A percentile compares a stretch with the other conserved stretches of the same genome.
phyloP scores from a whole-genome alignment of 1,140 invertebrate genomes.

The Lysiphlebus fabarum region DNA sequence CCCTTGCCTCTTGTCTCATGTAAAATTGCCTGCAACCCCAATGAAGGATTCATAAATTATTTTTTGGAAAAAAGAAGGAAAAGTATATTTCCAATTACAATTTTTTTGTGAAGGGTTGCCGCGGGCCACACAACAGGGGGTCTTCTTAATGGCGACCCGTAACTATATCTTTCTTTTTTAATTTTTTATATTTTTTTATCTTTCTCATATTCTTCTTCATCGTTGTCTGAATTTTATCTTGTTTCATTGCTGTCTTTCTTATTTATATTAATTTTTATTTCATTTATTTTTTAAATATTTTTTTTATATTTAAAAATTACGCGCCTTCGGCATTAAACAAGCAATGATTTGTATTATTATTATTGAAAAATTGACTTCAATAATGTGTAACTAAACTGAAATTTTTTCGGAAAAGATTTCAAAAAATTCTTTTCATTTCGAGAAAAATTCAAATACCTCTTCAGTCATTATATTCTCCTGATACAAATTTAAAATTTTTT shows the following conservation, averaged over 20 bases:
- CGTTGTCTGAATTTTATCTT: neutral
- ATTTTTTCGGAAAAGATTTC: too few species aligned
- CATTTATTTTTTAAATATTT: too few species aligned
- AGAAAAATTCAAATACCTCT: too few species aligned
- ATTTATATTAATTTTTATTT: too few species aligned
- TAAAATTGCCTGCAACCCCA: slow-evolving; percentile 31
- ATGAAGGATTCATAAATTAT: slow-evolving; percentile 49
- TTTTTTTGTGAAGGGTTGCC: slow-evolving; percentile 51
- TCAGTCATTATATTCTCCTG: too few species aligned
- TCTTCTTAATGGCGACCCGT: slow-evolving; percentile 56
- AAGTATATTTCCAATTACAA: slow-evolving; percentile 52
- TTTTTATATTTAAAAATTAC: too few species aligned
- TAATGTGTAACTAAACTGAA: too few species aligned
- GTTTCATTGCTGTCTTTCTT: neutral
- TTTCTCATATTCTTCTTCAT: slow-evolving; percentile 11
- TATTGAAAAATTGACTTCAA: too few species aligned
- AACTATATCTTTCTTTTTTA: slow-evolving; percentile 34
- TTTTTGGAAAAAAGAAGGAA: slow-evolving; percentile 46
- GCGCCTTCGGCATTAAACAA: too few species aligned
- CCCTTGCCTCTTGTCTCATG: slow-evolving; percentile 29
- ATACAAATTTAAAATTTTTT: too few species aligned
- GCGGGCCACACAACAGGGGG: slow-evolving; percentile 55
- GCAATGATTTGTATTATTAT: too few species aligned
- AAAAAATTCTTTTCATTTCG: too few species aligned
- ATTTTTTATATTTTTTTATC: neutral